These are phyloP conservation scores for Trichonephila clavata DNA, from an alignment of 1,140 invertebrate genomes.

Conservation along the genomic window DNA sequence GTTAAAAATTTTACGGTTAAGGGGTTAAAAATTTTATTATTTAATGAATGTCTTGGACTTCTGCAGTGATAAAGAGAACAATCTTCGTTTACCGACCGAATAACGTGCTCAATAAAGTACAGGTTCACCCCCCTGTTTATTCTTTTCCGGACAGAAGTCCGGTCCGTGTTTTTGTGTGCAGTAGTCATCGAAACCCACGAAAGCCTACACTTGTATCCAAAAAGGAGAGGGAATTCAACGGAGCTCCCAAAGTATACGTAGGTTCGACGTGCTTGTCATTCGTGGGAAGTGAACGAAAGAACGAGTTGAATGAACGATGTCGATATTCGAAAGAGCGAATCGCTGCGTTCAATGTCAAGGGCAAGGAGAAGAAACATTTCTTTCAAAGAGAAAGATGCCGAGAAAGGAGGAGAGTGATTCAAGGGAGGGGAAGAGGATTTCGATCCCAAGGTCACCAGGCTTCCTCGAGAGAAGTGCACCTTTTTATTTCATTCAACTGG, in stretches of 20 bases:
- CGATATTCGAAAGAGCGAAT: constrained; percentile 43
- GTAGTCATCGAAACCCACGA: constrained; percentile 7
- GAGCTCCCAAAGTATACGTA: background rate
- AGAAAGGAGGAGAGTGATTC: background rate
- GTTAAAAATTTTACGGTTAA: no score
- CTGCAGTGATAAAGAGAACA: no score
- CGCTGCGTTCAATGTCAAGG: constrained; percentile 63
- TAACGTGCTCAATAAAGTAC: no score
- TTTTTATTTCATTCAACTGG: background rate
- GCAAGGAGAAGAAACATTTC: constrained; percentile 54
- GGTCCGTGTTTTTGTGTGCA: background rate
- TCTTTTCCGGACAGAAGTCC: background rate
- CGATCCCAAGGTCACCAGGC: background rate
- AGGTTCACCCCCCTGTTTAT: background rate
- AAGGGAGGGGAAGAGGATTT: background rate
- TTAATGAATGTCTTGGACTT: no score
- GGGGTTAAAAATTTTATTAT: no score
- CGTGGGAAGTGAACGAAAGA: constrained; percentile 36
- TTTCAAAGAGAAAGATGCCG: background rate
- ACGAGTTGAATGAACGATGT: constrained; percentile 57
- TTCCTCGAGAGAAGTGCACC: background rate
- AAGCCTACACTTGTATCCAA: constrained; percentile 27
- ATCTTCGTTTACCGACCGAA: no score
- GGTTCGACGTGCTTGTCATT: constrained; percentile 18
- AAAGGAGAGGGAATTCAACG: background rate